Base-by-base conservation (phyloP, 2,888 invertebrate species). In the Adineta ricciae region DNA sequence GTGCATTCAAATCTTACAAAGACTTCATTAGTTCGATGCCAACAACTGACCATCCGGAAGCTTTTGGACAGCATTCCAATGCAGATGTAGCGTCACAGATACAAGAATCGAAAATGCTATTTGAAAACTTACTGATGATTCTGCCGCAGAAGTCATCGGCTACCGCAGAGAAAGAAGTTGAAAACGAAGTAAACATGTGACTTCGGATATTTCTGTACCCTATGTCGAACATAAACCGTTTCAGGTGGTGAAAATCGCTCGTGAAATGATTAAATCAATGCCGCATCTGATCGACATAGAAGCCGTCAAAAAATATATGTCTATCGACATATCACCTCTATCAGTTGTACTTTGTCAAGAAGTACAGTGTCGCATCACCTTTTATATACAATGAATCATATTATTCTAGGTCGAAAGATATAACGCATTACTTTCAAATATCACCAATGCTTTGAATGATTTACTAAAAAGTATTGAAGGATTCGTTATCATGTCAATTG, bases 61-160 rank as follows among this genome's bases (percentile, higher is more conserved):
- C 94, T 0, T 94, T 96, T 88, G 96, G 96, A 0, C 95, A 96
- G 89, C 95, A 96, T 90, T 93, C 94, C 2, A 95, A 96, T 88
- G 95, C 95, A 0, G 96, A 96, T 89, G 95, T 96, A 87, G 93
- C 94, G 7, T 95, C 94, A 0, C 92, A 94, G 73, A 95, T 95
- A 73, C 93, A 93, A 89, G 95, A 95, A 88, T 93, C 94, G 0
- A 90, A 93, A 86, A 92, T 92, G 85, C 92, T 95, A 90, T 95
- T 95, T 88, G 93, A 93, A 84, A 94, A 94, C 0, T 91, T 96
- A 54, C 93, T 95, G 90, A 93, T 94, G 1, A 92, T 96, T 87
- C 94, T 95, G 87, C 93, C 94, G 16, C 93, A 94, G 84, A 92
- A 92, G 19, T 19, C 84, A n/a, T 52, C 92, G 24, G 49, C 83